Percentiles rank a stretch among this genome's conserved stretches.
phyloP scores from a whole-genome alignment of 2,113 vertebrate genomes.

The Numida meleagris region DNA sequence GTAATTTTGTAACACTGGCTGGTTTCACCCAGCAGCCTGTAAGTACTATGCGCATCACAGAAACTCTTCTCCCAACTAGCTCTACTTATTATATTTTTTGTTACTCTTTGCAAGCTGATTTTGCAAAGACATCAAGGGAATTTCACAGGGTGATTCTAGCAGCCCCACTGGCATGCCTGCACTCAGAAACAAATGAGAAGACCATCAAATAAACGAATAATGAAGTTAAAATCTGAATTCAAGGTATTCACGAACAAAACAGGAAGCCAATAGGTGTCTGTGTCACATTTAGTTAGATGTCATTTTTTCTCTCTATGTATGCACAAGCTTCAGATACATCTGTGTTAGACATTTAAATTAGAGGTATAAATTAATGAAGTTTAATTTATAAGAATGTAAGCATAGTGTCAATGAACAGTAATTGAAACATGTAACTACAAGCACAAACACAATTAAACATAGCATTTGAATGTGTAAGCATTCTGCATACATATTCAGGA shows the following conservation, averaged over 20 bases:
- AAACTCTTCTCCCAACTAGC: background rate
- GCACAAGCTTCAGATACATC: background rate
- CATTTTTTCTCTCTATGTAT: background rate
- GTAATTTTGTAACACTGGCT: background rate
- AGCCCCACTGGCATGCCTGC: background rate
- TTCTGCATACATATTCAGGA: conserved; percentile 27
- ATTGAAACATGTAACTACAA: conserved; percentile 32
- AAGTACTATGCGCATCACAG: background rate
- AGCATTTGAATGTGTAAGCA: conserved; percentile 18
- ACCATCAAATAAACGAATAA: background rate
- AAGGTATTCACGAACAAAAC: background rate
- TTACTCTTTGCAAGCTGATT: background rate
- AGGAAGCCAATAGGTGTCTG: background rate
- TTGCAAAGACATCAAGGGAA: background rate
- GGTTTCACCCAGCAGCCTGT: background rate
- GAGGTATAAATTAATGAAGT: background rate
- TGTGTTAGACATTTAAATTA: background rate
- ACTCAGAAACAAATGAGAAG: background rate
- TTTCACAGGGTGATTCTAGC: background rate
- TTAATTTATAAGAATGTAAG: background rate
- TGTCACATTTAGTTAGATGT: background rate
- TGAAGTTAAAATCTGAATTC: background rate
- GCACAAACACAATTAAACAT: conserved; percentile 51
- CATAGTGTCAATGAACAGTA: background rate
- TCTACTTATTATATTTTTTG: background rate